Conservation (phyloP, 2,113 vertebrate species). For the Tenebrosternarchus preto region DNA sequence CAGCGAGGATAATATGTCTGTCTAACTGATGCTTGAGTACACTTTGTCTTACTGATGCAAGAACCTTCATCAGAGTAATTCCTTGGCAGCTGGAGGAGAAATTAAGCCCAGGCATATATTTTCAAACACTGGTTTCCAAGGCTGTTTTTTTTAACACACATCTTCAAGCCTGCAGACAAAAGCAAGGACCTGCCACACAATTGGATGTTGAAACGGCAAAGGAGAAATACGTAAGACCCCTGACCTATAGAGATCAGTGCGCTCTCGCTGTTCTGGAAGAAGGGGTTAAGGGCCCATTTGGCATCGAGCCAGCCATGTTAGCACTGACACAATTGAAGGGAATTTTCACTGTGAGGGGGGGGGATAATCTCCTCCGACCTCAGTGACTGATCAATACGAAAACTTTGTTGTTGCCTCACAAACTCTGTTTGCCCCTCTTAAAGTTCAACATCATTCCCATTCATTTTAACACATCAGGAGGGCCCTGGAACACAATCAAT, state of each 20-base stretch:
- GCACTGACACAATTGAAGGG: slow-evolving; percentile 29
- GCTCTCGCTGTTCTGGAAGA: background rate
- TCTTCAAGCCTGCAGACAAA: background rate
- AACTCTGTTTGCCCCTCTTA: slow-evolving; percentile 38
- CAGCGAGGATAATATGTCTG: background rate
- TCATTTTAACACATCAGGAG: slow-evolving; percentile 63
- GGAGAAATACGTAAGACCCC: background rate
- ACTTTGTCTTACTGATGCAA: background rate
- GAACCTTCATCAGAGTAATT: background rate
- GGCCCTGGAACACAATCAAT: slow-evolving; percentile 65
- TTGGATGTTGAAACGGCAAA: background rate
- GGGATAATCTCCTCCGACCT: slow-evolving; percentile 37
- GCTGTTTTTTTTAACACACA: background rate
- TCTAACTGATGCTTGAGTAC: background rate
- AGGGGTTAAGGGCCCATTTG: background rate
- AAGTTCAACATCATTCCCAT: slow-evolving; percentile 53
- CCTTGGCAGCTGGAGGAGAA: no score
- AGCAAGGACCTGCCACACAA: background rate
- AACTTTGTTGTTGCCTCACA: slow-evolving; percentile 41
- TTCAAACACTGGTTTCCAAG: no score
- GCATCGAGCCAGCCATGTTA: slow-evolving; percentile 27
- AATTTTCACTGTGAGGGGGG: slow-evolving; percentile 35
- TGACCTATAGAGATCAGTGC: background rate
- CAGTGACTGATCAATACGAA: slow-evolving; percentile 48
- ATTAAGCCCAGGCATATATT: no score